Conservation (phyloP, 2,113 vertebrate species). For the Glaucomys volans region DNA sequence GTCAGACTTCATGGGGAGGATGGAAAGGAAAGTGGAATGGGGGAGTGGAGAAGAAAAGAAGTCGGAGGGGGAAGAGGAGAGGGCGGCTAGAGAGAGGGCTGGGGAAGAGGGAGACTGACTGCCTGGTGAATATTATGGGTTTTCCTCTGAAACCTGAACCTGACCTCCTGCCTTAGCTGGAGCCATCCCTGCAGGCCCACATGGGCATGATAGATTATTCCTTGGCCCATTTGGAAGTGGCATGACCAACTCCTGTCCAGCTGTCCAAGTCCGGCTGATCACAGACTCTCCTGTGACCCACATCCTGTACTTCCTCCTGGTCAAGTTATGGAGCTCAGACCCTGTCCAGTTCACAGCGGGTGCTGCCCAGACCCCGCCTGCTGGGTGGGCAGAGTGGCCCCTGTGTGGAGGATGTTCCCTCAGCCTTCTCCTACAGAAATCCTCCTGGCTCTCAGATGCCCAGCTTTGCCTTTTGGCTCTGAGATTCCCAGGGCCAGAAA, state of each 20-base stretch:
- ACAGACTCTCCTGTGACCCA: background rate
- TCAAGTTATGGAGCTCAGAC: background rate
- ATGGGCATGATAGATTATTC: rapidly evolving
- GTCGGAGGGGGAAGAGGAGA: background rate
- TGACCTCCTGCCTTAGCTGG: background rate
- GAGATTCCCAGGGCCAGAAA: background rate
- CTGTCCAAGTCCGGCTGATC: background rate
- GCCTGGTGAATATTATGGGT: background rate
- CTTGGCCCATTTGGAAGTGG: background rate
- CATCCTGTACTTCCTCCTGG: no score
- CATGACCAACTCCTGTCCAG: background rate
- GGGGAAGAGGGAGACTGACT: background rate
- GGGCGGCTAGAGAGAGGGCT: background rate
- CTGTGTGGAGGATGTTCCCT: no score
- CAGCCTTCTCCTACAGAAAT: background rate
- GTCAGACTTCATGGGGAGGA: background rate
- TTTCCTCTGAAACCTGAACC: rapidly evolving
- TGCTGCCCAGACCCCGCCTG: background rate
- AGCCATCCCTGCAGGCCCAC: rapidly evolving
- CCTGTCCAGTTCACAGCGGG: background rate
- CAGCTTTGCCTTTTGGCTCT: background rate
- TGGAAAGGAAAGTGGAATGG: rapidly evolving
- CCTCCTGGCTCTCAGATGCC: background rate
- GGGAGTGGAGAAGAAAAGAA: background rate
- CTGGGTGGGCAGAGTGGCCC: background rate